Evolutionary conservation across 2,113 vertebrate species (phyloP).

Genomic region (Ptychochromis oligacanthus): DNA sequence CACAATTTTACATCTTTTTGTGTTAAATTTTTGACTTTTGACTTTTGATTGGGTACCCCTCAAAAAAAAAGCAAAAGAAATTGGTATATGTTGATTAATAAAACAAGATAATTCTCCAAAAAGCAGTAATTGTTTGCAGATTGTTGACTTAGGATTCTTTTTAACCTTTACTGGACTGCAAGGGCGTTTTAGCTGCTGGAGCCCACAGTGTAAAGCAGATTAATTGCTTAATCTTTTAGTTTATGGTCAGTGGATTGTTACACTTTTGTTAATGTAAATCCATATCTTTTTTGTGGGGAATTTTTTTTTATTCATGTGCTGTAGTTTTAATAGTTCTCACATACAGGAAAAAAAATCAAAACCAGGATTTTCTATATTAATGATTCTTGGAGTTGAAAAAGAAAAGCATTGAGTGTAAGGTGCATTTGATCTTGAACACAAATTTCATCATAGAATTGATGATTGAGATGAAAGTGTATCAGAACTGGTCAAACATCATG

Average conservation of each 20-base stretch:
- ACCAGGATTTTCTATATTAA: neutral
- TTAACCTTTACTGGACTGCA: constrained; percentile 21
- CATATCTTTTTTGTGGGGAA: neutral
- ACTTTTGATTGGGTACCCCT: neutral
- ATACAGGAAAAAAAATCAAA: neutral
- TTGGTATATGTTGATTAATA: neutral
- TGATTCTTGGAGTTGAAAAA: neutral
- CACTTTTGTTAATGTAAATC: constrained; percentile 14
- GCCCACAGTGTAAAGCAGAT: constrained; percentile 52
- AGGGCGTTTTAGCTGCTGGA: constrained; percentile 44
- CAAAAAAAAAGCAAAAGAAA: constrained; percentile 16
- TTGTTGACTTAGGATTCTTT: constrained; percentile 51
- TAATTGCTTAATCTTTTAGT: constrained; percentile 56
- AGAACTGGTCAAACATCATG: constrained; percentile 18
- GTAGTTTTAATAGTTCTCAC: neutral
- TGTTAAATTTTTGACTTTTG: too few relatives aligned
- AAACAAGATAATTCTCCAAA: constrained; percentile 1
- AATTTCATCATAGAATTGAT: neutral
- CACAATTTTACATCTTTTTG: neutral
- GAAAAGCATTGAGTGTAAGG: neutral
- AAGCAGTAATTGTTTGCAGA: constrained; percentile 62
- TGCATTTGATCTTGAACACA: constrained; percentile 8
- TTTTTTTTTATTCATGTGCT: neutral
- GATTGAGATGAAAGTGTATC: constrained; percentile 9
- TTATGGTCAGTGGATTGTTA: constrained; percentile 24